Base-by-base conservation (phyloP, 2,797 vertebrate genomes). In the Acrossocheilus wenchowensis region DNA sequence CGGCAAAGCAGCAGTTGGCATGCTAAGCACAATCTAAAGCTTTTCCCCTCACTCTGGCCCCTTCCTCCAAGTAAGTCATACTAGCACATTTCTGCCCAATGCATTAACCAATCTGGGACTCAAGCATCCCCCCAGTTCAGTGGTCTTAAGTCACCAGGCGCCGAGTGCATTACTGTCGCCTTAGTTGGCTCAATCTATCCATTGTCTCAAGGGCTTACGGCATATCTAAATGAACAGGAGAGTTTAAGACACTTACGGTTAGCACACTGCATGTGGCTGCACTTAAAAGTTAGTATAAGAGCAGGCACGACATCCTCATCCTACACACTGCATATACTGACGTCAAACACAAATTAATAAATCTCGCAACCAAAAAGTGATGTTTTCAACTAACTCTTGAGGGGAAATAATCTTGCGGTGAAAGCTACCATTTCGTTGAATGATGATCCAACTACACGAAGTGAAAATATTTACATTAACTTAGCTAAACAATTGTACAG, bases 191-290 rank as follows among this genome's bases (percentile, higher is more conserved):
- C 88, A 89, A 90, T 86, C 89, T 71, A 86, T 62, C 87, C 80
- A 87, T 91, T 89, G 89, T 92, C 81, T 26, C 39, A 2, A 57
- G 48, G 85, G 84, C 87, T 87, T 84, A 82, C n/a, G 73, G 83
- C 88, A 84, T 71, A 91, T 90, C 90, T 90, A 79, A 88, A 85
- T 52, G 77, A 89, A 85, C 90, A 78, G 66, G 45, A 60, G 89
- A 75, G 88, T 90, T 89, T 85, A 72, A 91, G 78, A 87, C 89
- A 85, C 81, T 87, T 86, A 74, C 83, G 73, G 83, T 75, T 21
- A 87, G 84, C 81, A 62, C 60, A 54, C 87, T 87, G 50, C 71
- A 88, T 82, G 87, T 79, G 72, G 88, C 87, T 85, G 52, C 62
- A 73, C 84, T 72, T 15, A n/a, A 88, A 73, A 68, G 66, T 82